Evolutionary conservation across 2,888 invertebrate species (phyloP), one percentile per base, ranked within the genome.

Genomic region (Exephanes ischioxanthus): DNA sequence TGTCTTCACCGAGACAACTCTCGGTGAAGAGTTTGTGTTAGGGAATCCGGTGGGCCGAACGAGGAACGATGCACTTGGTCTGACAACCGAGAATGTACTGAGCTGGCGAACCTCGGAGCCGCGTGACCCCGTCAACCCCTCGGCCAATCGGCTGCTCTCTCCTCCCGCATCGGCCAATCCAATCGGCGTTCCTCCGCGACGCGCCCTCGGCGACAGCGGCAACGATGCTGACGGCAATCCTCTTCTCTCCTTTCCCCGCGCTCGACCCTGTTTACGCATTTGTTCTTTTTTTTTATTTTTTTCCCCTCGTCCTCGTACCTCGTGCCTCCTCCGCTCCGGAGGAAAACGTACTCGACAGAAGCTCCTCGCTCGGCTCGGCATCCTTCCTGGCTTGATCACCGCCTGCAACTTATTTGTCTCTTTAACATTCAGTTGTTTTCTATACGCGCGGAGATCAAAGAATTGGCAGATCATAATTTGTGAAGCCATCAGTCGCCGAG

Each of bases 121-220:
- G 86, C 86, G 82, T 86, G 84, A 87, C 88, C 86, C 86, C 87
- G 76, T 78, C 85, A 73, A 84, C 77, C 84, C 78, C 87, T 80
- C 87, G 73, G 63, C 58, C 75, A 80, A 71, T 73, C 78, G 77
- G 80, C 70, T 68, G 22, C 22, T 58, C 67, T 68, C 81, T 48
- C 78, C 61, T 70, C 71, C 80, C 63, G 82, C 55, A 68, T 79
- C 71, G 63, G 75, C 77, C 86, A 85, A 80, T 87, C 83, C 86
- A 61, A 79, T 77, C 73, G 45, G 51, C 14, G 55, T 72, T 66
- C 80, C 78, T 66, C 66, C 14, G 41, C 67, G 67, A 70, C 55
- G 68, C 70, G 26, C 79, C 76, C 53, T 71, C 48, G 63, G 51
- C 53, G 68, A 61, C 61, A 61, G 53, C 71, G 63, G 37, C 51